Evolutionary conservation across 64 coral and sea anemone species (phyloP).

Genomic region (Orbicella faveolata): DNA sequence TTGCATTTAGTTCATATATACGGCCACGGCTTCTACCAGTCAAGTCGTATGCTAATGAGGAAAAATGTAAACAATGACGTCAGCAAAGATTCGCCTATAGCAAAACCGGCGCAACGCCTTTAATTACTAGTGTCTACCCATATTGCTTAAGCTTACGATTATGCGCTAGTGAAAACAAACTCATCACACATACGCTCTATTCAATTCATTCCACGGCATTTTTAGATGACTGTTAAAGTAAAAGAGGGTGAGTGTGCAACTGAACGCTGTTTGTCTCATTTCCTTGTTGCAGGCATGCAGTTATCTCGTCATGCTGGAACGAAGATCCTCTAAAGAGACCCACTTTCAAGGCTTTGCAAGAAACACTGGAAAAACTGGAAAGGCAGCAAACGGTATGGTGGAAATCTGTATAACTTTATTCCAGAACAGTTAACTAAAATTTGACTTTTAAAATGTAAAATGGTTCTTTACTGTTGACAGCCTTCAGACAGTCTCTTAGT

Average conservation of each 20-base stretch:
- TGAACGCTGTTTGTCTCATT: neutral
- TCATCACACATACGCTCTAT: too few species aligned
- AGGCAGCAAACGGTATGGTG: neutral
- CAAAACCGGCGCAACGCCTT: too few species aligned
- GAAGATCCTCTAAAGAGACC: constrained; percentile 11
- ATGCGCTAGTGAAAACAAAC: too few species aligned
- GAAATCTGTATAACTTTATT: neutral
- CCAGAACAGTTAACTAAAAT: neutral
- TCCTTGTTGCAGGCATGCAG: neutral
- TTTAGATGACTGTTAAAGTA: neutral
- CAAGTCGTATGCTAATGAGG: too few species aligned
- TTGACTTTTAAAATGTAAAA: neutral
- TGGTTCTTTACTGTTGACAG: neutral
- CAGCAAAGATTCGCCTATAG: too few species aligned
- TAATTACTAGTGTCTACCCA: too few species aligned
- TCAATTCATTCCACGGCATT: neutral
- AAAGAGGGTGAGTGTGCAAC: neutral
- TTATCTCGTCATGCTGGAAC: constrained; percentile 18
- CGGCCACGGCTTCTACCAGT: too few species aligned
- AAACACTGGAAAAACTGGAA: neutral
- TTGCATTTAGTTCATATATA: too few species aligned
- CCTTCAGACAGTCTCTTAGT: too few species aligned
- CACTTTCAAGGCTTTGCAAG: neutral
- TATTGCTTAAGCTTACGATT: too few species aligned
- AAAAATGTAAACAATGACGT: too few species aligned